Evolutionary conservation across 1,140 invertebrate species (phyloP), one percentile per base, ranked within the genome.

Genomic region (Drosophila oshimai): DNA sequence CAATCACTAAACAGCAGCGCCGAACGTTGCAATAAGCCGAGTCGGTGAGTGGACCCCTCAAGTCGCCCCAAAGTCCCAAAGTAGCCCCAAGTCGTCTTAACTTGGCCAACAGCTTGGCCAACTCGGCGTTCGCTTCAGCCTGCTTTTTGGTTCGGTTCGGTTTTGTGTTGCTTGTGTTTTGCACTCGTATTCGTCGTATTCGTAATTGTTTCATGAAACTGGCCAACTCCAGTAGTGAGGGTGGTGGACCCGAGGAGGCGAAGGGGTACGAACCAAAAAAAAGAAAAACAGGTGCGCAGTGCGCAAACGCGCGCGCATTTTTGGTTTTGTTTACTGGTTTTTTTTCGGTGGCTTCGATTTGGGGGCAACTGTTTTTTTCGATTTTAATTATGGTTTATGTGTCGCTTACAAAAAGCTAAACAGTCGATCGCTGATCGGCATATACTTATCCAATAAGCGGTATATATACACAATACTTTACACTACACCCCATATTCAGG

Each of bases 181-280:
- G 39, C 29, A 51, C 49, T 65, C 62, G 67, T 49, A 74, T 53
- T 86, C 72, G 81, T 65, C 62, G 67, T 49, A 74, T 53, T 86
- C 72, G 81, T 86, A 86, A 86, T 86, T 80, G 81, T 86, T 86
- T 86, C 55, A 87, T 80, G 78, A 83, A 86, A 79, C 80, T 80
- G 70, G 58, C 74, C 80, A 65, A 53, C 49, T 51, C 26, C 17
- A 29, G 49, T 33, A n/a, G 29, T 33, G 45, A 46, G 24, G 45
- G 46, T 58, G 34, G 13, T 18, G 39, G 15, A n/a, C 15, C 12
- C 6, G n/a, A 29, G 7, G 26, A 31, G 47, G 12, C 7, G 6
- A 4, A 9, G n/a, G 9, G 18, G n/a, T 10, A 12, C 26, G 31
- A 36, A 15, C 22, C 6, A 18, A 47, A 29, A 50, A 37, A 41